phyloP scores from a whole-genome alignment of 2,113 vertebrate genomes.

The Caranx melampygus region DNA sequence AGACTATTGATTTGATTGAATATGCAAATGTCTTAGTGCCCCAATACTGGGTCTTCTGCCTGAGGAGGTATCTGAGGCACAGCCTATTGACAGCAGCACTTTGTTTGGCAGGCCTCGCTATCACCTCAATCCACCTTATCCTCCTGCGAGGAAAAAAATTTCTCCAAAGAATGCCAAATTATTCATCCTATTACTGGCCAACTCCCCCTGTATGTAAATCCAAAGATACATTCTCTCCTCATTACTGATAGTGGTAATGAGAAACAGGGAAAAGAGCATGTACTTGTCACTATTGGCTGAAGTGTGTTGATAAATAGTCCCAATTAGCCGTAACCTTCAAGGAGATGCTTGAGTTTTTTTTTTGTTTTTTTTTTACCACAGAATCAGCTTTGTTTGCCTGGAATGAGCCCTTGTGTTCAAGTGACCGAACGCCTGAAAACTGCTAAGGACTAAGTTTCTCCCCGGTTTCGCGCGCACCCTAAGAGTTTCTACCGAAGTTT shows the following conservation, averaged over 20 bases:
- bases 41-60: background rate
- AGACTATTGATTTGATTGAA: background rate
- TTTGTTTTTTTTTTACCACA: slow-evolving; percentile 22
- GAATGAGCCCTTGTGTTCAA: slow-evolving; percentile 41
- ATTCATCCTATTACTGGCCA: slow-evolving; percentile 3
- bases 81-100: background rate
- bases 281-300: slow-evolving; percentile 79
- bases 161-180: background rate
- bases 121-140: slow-evolving; percentile 21
- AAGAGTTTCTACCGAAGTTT: slow-evolving; percentile 17
- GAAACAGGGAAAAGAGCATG: slow-evolving; percentile 76
- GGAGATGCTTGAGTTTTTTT: slow-evolving; percentile 59
- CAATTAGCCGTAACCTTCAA: slow-evolving; percentile 83
- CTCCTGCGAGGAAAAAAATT: background rate
- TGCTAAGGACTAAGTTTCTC: slow-evolving; percentile 17
- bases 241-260: slow-evolving; percentile 82
- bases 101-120: slow-evolving; percentile 7
- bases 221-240: slow-evolving; percentile 63
- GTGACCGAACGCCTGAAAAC: slow-evolving; percentile 36
- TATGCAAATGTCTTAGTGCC: background rate
- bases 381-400: slow-evolving; percentile 64
- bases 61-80: background rate
- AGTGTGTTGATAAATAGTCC: slow-evolving; percentile 79
- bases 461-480: background rate
- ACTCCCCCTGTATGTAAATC: slow-evolving; percentile 66